Evolutionary conservation across 2,888 invertebrate genomes (phyloP), one percentile per base, ranked within the genome.

Genomic region (Acronicta aceris): DNA sequence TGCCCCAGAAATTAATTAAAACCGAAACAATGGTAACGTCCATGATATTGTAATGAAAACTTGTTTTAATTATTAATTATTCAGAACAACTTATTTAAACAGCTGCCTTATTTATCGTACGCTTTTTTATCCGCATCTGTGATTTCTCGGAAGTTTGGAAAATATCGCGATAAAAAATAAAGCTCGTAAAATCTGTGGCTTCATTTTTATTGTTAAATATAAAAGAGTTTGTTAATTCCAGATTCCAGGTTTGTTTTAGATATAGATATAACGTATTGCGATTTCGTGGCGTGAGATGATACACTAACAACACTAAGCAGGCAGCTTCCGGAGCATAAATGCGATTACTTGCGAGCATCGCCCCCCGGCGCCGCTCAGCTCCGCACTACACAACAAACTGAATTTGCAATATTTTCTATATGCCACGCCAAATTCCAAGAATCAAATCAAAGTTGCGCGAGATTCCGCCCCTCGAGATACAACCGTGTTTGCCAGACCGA

Each of bases 391-490:
- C 68, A 67, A 62, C 72, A 82, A 84, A 87, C 82, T 80, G 82
- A 84, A 89, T 90, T 87, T 85, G 84, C 84, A 86, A 89, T 87
- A 89, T 89, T 88, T 89, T 88, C 87, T 81, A 82, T 78, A 78
- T 75, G 79, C 73, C 78, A 73, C 81, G 76, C 83, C 81, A 81
- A 86, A 90, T 89, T 87, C 82, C 55, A 79, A 76, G 85, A 90
- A 91, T 90, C 89, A 86, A 91, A 91, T 92, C 90, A 88, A 91
- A 91, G 79, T 91, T 86, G 82, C 83, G 77, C 83, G 81, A 83
- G 82, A 84, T 86, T 84, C 76, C 71, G 72, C 81, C 87, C 84
- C 88, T 66, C 72, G 86, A 84, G 88, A 82, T 73, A 65, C 62
- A 71, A 83, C 76, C 74, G 79, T 88, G 85, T 89, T 86, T 87